Conservation (phyloP, 2,113 vertebrate genomes). For the Thomomys bottae region DNA sequence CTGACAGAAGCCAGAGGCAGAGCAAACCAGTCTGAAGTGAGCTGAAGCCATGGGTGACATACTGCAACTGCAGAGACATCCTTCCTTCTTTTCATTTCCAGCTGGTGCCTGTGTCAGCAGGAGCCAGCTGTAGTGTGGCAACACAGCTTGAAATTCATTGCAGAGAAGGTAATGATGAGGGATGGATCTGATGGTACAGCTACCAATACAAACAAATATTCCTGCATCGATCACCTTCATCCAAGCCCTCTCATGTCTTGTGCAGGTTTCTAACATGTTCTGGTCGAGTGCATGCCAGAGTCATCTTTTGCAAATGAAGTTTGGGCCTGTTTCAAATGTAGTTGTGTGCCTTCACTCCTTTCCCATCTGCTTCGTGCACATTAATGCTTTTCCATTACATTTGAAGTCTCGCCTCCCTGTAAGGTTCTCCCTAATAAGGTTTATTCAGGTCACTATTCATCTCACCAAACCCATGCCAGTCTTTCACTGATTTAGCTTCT, state of each 20-base stretch:
- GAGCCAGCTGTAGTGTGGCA: neutral
- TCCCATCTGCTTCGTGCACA: neutral
- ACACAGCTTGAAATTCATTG: neutral
- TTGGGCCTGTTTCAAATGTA: neutral
- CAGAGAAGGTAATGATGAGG: neutral
- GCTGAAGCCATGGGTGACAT: neutral
- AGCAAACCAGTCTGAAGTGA: neutral
- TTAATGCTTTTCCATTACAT: neutral
- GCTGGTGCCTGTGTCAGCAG: neutral
- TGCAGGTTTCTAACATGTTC: neutral
- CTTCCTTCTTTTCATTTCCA: neutral
- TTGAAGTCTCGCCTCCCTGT: neutral
- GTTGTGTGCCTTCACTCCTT: neutral
- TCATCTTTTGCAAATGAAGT: slow-evolving; percentile 1
- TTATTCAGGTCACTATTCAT: neutral
- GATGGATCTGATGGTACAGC: neutral
- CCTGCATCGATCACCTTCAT: neutral
- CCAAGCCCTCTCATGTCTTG: neutral
- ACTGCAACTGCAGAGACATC: neutral
- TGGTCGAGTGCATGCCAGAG: neutral
- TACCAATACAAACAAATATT: neutral
- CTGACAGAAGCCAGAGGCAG: neutral
- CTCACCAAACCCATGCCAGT: neutral
- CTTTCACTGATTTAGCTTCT: neutral
- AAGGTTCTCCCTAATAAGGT: neutral